Conservation (phyloP, 2,113 vertebrate genomes). For the Prionailurus bengalensis region DNA sequence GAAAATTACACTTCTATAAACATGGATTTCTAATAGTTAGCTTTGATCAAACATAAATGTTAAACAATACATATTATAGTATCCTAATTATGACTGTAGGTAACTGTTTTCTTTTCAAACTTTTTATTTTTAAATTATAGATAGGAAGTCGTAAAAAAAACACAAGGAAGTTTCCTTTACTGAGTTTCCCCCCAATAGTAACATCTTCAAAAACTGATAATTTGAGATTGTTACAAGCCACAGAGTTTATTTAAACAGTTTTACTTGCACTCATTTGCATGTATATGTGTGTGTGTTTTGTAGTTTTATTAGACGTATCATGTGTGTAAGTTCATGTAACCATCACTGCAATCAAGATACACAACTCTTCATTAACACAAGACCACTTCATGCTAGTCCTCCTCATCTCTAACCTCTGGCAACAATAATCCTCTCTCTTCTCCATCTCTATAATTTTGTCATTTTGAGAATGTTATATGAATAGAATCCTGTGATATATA, state of each 20-base stretch:
- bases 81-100: not conserved
- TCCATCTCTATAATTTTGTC: not conserved
- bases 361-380: not conserved
- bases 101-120: slow-evolving; percentile 19
- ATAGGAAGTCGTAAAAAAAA: not conserved
- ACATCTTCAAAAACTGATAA: slow-evolving; percentile 22
- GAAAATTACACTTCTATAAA: not conserved
- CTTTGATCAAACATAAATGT: not conserved
- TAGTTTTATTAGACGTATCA: not conserved
- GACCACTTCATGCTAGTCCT: not conserved
- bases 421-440: not conserved
- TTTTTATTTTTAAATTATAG: slow-evolving; percentile 28
- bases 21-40: not conserved
- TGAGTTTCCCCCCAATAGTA: not conserved
- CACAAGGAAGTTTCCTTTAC: not conserved
- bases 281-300: not conserved
- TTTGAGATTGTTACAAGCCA: not conserved
- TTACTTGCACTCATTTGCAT: not conserved
- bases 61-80: not conserved
- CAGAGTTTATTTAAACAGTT: not conserved
- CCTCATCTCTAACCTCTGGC: not conserved
- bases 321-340: not conserved
- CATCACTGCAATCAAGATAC: not conserved
- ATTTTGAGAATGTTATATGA: slow-evolving; percentile 30
- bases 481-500: not conserved